A percentile compares a stretch with the other conserved stretches of the same genome.
Evolutionary conservation across 2,113 vertebrate species (phyloP).

Genomic region (Larimichthys crocea): DNA sequence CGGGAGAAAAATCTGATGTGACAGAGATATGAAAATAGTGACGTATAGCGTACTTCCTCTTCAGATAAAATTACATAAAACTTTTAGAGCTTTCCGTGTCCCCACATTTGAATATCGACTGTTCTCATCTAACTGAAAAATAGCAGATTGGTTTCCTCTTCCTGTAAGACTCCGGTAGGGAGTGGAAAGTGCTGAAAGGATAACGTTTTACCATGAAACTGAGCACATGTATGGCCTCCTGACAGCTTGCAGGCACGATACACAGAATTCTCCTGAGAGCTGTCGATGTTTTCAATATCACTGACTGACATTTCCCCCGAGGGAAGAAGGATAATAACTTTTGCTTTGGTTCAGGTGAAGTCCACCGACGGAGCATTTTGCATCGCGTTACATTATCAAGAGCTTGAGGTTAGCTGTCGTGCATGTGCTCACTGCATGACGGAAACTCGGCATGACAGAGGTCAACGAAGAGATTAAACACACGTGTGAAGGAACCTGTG

Average conservation of each 20-base stretch:
- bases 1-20: neutral
- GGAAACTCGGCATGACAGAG: conserved; percentile 52
- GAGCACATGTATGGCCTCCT: conserved; percentile 15
- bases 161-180: neutral
- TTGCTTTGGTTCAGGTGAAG: conserved; percentile 22
- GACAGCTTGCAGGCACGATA: conserved; percentile 35
- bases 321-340: conserved; percentile 37
- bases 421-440: conserved; percentile 1
- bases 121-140: conserved; percentile 30
- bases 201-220: neutral
- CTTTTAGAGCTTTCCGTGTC: neutral
- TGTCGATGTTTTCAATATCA: conserved; percentile 36
- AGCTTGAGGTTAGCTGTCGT: conserved; percentile 5
- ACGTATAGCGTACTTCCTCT: conserved; percentile 28
- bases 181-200: conserved; percentile 3
- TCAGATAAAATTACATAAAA: conserved; percentile 9
- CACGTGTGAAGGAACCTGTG: conserved; percentile 53
- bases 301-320: neutral
- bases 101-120: conserved; percentile 43
- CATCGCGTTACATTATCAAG: conserved; percentile 14
- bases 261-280: conserved; percentile 32
- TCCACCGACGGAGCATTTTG: conserved; percentile 8
- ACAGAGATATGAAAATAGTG: conserved; percentile 38
- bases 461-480: conserved; percentile 61
- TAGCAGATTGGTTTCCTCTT: conserved; percentile 33